These are phyloP conservation scores for Drosophila kuntzei DNA, from an alignment of 2,888 invertebrate genomes.

Conservation along the genomic window DNA sequence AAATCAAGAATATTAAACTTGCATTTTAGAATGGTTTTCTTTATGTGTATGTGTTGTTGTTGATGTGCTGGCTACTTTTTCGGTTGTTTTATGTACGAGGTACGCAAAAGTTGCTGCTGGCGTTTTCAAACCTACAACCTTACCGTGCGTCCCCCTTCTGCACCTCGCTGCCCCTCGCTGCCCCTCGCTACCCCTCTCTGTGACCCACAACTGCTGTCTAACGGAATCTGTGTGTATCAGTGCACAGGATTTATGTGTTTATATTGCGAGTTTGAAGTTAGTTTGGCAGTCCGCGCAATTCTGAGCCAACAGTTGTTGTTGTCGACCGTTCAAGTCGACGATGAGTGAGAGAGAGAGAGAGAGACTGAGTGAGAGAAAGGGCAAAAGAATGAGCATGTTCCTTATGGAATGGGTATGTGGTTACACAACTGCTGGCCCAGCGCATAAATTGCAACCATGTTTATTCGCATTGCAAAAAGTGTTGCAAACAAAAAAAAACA, in stretches of 20 bases:
- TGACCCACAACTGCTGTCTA: conserved; percentile 29
- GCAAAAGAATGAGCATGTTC: neutral
- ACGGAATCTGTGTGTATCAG: conserved; percentile 76
- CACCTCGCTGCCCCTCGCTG: neutral
- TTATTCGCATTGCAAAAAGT: conserved; percentile 58
- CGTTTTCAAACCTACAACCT: conserved; percentile 45
- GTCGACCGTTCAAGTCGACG: neutral
- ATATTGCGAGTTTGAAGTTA: conserved; percentile 81
- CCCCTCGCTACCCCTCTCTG: neutral
- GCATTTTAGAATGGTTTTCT: too few relatives aligned
- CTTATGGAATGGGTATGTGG: conserved; percentile 36
- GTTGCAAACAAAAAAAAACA: conserved; percentile 27
- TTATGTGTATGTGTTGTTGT: neutral
- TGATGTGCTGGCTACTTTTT: conserved; percentile 45
- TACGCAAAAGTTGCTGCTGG: conserved; percentile 58
- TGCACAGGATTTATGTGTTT: conserved; percentile 79
- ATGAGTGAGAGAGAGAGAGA: neutral
- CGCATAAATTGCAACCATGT: conserved; percentile 63
- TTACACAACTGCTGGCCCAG: conserved; percentile 47
- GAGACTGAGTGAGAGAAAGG: neutral
- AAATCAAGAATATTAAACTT: too few relatives aligned
- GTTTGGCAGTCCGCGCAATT: conserved; percentile 75
- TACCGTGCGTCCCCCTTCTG: too few relatives aligned
- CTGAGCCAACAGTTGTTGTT: conserved; percentile 40
- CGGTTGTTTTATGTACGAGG: conserved; percentile 41